Base-by-base conservation (phyloP, 2,113 vertebrate species). In the Carassius auratus region DNA sequence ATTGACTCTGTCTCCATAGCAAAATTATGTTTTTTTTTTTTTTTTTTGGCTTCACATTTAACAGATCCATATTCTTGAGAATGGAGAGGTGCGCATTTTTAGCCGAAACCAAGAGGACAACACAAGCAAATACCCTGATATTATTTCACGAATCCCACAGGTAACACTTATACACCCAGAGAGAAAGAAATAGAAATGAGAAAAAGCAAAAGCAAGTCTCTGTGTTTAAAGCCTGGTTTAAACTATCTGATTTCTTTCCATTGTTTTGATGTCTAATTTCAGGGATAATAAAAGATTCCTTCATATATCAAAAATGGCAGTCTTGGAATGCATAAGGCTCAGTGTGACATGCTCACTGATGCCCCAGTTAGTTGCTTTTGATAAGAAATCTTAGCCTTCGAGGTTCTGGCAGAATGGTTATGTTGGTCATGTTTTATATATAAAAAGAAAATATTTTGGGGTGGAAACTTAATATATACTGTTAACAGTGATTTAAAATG, bases 81-180 rank as follows among this genome's bases (percentile, higher is more conserved):
- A 85, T 0, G 97, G 97, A 0, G 95, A 97, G 75, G 95, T 97
- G 61, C 94, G 92, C 84, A 87, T 98, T 76, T 98, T 97, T 90
- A 98, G 97, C 89, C 95, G 97, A 76, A 98, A 97, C 88, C 97
- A 98, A 87, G 97, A 98, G 81, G 96, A 98, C 92, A 98, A 96
- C 90, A 98, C 97, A 0, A 94, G 91, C 87, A 97, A 96, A 90
- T 98, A 98, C 87, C 97, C 97, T 0, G 97, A 98, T 87, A 94
- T 98, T 89, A 94, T 97, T 89, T 90, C 94, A 38, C 93, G 96
- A 64, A 93, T 98, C 38, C 95, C 95, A 73, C 96, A 95, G 96
- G 97, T 97, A 92, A 89, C 19, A 64, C 81, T 23, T 5, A 36
- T 52, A n/a, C 52, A 42, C 33, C 59, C 57, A 64, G 57, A 50